Evolutionary conservation across 2,888 invertebrate species (phyloP).

Genomic region (Noctuana brunneofusca): DNA sequence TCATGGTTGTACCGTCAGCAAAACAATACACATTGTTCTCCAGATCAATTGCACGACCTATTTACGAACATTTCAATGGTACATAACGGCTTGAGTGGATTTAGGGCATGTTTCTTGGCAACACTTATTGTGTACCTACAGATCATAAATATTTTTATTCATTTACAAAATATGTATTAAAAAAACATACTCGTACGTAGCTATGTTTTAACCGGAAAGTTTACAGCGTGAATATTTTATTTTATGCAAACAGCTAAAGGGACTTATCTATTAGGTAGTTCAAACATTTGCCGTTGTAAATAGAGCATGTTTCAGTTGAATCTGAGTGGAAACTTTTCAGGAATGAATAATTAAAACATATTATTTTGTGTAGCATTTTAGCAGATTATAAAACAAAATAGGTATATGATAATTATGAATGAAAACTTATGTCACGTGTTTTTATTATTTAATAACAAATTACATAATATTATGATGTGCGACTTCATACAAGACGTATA

Average conservation of each 20-base stretch:
- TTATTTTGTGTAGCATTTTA: neutral
- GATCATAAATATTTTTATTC: too few relatives aligned
- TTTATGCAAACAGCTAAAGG: slow-evolving; percentile 10
- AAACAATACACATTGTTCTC: slow-evolving; percentile 31
- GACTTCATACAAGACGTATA: neutral
- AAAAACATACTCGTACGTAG: too few relatives aligned
- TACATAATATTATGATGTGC: neutral
- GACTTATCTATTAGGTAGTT: slow-evolving; percentile 4
- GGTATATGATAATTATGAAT: neutral
- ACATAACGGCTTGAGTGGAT: neutral
- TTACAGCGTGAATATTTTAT: slow-evolving; percentile 14
- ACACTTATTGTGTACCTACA: neutral
- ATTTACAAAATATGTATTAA: too few relatives aligned
- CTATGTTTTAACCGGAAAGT: neutral
- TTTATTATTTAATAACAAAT: neutral
- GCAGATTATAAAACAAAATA: neutral
- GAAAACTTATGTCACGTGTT: neutral
- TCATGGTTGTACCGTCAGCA: slow-evolving; percentile 20
- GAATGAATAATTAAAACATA: neutral
- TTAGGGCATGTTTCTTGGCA: neutral
- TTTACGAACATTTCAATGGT: slow-evolving; percentile 13
- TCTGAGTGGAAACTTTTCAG: slow-evolving; percentile 8
- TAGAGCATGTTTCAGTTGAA: slow-evolving; percentile 9
- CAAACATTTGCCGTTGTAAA: slow-evolving; percentile 15
- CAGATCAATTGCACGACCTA: slow-evolving; percentile 25